Evolutionary conservation across 1,140 invertebrate species (phyloP).

Genomic region (Hycleus cichorii): DNA sequence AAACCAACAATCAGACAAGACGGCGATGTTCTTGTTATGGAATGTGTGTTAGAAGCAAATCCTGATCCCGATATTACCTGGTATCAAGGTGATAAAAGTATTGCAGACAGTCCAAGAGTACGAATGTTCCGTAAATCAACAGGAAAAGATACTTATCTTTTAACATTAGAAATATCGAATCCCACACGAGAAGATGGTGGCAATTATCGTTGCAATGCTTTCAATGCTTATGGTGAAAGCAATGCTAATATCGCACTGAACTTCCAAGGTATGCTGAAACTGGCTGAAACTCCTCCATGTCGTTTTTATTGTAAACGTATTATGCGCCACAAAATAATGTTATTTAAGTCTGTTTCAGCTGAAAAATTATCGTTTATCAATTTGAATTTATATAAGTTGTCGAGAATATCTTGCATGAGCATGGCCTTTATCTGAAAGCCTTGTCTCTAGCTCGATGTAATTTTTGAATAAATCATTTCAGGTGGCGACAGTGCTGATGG

Average conservation of each 20-base stretch:
- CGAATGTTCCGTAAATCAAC: constrained; percentile 79
- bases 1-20: constrained; percentile 95
- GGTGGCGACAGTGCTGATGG: constrained; percentile 83
- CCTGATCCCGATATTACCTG: constrained; percentile 92
- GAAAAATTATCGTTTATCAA: not conserved
- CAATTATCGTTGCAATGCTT: constrained; percentile 97
- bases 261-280: constrained; percentile 81
- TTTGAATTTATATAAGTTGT: too few species aligned
- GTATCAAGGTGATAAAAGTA: constrained; percentile 82
- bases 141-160: constrained; percentile 82
- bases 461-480: constrained; percentile 43
- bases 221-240: constrained; percentile 96
- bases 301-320: too few species aligned
- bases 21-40: constrained; percentile 89
- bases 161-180: constrained; percentile 87
- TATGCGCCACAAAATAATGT: constrained; percentile 8
- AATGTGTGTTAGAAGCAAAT: constrained; percentile 90
- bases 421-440: constrained; percentile 35
- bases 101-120: constrained; percentile 71
- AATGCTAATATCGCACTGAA: constrained; percentile 99
- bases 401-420: constrained; percentile 35
- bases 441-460: constrained; percentile 18
- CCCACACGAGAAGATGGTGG: constrained; percentile 93
- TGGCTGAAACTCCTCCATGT: not conserved
- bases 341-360: constrained; percentile 31